Conservation (phyloP, 2,113 vertebrate species). For the Gavia stellata region DNA sequence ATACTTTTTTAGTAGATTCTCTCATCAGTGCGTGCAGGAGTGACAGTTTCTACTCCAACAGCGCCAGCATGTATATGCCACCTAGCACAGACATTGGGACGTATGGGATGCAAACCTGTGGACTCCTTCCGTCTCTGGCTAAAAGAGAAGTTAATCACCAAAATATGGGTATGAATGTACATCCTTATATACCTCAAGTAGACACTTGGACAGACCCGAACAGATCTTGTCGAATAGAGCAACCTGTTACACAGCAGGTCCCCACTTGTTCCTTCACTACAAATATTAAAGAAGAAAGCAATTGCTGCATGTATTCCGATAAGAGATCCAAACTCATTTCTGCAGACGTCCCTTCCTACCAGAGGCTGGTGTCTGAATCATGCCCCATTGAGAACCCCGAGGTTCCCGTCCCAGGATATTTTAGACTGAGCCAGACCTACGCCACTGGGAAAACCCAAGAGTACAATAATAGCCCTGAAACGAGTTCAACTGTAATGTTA, state of each 20-base stretch:
- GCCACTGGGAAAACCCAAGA: constrained; percentile 93
- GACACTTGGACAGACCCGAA: constrained; percentile 97
- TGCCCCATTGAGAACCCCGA: constrained; percentile 93
- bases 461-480: constrained; percentile 87
- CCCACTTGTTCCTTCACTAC: constrained; percentile 95
- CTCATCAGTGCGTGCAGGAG: constrained; percentile 97
- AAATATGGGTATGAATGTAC: constrained; percentile 98
- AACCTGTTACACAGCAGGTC: constrained; percentile 92
- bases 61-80: constrained; percentile 98
- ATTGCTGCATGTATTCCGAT: constrained; percentile 99
- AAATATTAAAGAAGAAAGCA: constrained; percentile 98
- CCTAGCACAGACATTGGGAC: constrained; percentile 96
- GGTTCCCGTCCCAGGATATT: constrained; percentile 98
- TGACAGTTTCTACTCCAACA: constrained; percentile 97
- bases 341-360: constrained; percentile 88
- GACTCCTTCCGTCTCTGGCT: constrained; percentile 97
- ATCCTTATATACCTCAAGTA: constrained; percentile 98
- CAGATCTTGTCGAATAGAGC: constrained; percentile 94
- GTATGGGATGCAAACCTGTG: constrained; percentile 99
- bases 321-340: constrained; percentile 93
- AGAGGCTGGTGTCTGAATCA: constrained; percentile 88
- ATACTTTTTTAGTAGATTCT: constrained; percentile 98
- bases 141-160: constrained; percentile 98
- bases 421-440: constrained; percentile 98
- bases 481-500: constrained; percentile 91